Evolutionary conservation across 2,888 invertebrate genomes (phyloP).

Genomic region (Pheosia gnoma): DNA sequence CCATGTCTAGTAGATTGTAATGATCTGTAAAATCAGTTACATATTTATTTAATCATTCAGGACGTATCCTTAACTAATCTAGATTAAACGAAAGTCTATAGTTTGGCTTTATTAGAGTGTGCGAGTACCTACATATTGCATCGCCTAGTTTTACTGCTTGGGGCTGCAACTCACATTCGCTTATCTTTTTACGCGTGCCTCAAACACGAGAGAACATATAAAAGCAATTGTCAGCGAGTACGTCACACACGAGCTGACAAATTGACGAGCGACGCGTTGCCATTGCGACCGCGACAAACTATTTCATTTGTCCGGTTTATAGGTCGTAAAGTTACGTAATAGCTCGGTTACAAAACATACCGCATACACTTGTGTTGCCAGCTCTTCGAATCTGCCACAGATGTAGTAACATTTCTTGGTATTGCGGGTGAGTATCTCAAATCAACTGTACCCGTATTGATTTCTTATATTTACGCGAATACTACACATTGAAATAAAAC

Average conservation of each 20-base stretch:
- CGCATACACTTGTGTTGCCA: conserved; percentile 8
- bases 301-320: conserved; percentile 67
- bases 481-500: no score
- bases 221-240: conserved; percentile 52
- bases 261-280: conserved; percentile 50
- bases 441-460: no score
- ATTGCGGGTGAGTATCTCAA: no score
- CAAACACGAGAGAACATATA: conserved; percentile 46
- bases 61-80: no score
- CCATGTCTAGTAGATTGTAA: no score
- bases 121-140: background rate
- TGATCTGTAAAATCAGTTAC: no score
- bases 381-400: background rate
- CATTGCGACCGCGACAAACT: conserved; percentile 54
- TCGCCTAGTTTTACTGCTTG: conserved; percentile 33
- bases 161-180: conserved; percentile 42
- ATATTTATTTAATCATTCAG: no score
- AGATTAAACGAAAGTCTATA: no score
- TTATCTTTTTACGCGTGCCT: conserved; percentile 42
- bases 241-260: conserved; percentile 56
- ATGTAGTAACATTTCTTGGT: background rate
- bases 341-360: conserved; percentile 43
- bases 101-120: no score
- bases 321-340: conserved; percentile 55
- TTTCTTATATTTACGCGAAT: no score